Evolutionary conservation across 2,888 invertebrate genomes (phyloP), one percentile per base, ranked within the genome.

Genomic region (Podotricha telesiphe): DNA sequence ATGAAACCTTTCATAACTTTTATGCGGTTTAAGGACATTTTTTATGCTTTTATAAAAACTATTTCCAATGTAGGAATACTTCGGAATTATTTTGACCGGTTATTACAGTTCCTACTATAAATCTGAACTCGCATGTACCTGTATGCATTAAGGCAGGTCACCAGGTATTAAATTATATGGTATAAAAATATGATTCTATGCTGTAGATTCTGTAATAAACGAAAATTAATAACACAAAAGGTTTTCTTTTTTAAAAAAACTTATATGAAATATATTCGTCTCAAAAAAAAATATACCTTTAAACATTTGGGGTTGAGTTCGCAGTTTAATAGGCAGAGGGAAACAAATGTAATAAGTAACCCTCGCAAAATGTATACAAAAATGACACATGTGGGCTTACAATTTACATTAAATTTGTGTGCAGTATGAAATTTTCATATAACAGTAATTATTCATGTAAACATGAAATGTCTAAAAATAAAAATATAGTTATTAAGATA

Each of bases 281-380:
- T 78, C 77, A 77, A 78, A 79, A 6, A 20, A 81, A 85, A 86
- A 86, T 84, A 85, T 84, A 85, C 86, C 86, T 84, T 85, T 85
- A 85, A 87, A 86, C 81, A 81, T 79, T 76, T 74, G 78, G 79
- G 82, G 78, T 78, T 82, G 81, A 80, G 80, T 80, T 28, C 80
- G 81, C n/a, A n/a, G n/a, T n/a, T n/a, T n/a, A 83, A 82, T 81
- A 80, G 78, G 81, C 78, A 80, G 82, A 81, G 80, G 82, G 82
- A 82, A 22, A n/a, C 3, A 40, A 58, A 58, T 58, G 42, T 42
- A 58, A 58, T 42, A 58, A 42, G 22, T 42, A 40, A 8, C 58
- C 42, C 58, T 42, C 22, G 10, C 7, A 58, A n/a, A 42, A 10
- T 20, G 15, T 28, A 17, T n/a, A 13, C 45, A 61, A 51, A 61